These are phyloP conservation scores for Promerops cafer DNA, from an alignment of 2,113 vertebrate species.

Conservation along the genomic window DNA sequence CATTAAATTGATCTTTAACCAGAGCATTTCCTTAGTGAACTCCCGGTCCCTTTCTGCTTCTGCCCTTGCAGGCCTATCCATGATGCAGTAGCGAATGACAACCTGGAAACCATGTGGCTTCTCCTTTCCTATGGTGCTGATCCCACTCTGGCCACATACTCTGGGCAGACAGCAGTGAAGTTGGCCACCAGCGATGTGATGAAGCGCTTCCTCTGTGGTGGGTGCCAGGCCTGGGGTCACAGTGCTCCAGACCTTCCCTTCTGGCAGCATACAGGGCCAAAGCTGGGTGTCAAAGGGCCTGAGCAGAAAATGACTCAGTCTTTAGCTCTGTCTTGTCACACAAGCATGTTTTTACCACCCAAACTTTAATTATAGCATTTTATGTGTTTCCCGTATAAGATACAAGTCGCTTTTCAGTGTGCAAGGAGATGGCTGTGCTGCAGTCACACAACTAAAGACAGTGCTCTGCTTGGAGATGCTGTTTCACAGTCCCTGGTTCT, in stretches of 20 bases:
- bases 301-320: not conserved
- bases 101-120: constrained; percentile 93
- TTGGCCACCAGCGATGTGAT: constrained; percentile 89
- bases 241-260: not conserved
- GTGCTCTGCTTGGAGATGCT: not conserved
- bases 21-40: not conserved
- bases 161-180: constrained; percentile 93
- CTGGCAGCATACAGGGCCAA: not conserved
- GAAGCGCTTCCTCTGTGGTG: constrained; percentile 92
- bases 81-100: constrained; percentile 93
- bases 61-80: constrained; percentile 84
- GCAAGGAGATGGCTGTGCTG: not conserved
- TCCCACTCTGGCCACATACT: constrained; percentile 95
- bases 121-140: constrained; percentile 95
- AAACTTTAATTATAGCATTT: not conserved
- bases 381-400: not conserved
- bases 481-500: not conserved
- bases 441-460: not conserved
- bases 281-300: not conserved
- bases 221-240: not conserved
- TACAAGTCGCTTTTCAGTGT: not conserved
- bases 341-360: not conserved
- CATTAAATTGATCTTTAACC: rapidly evolving
- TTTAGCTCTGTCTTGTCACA: not conserved
- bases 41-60: not conserved